A percentile compares a stretch with the other conserved stretches of the same genome.
Conservation (phyloP, 2,888 invertebrate species). For the Pachliopta kotzebuea region DNA sequence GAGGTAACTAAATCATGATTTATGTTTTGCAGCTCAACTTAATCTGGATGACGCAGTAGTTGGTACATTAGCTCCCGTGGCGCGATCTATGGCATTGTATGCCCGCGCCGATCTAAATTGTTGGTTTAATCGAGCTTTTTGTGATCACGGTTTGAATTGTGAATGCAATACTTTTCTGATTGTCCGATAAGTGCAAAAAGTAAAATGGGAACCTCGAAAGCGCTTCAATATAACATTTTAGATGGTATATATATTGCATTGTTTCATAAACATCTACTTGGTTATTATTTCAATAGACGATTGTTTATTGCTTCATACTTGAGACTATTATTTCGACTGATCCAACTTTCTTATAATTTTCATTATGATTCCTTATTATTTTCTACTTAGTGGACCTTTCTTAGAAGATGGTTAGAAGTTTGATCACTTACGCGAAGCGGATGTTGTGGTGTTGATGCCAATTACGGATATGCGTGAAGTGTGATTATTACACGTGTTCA, state of each 20-base stretch:
- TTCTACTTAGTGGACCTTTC: conserved; percentile 30
- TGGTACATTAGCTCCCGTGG: conserved; percentile 60
- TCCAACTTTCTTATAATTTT: conserved; percentile 27
- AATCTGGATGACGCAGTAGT: conserved; percentile 40
- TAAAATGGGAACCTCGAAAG: conserved; percentile 39
- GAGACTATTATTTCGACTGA: conserved; percentile 24
- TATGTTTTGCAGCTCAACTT: conserved; percentile 30
- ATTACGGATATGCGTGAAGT: conserved; percentile 24
- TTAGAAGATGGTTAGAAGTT: conserved; percentile 27
- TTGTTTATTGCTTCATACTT: conserved; percentile 24
- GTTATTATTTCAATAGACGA: conserved; percentile 22
- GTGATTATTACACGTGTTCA: conserved; percentile 24
- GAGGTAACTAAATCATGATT: conserved; percentile 23
- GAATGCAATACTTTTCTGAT: conserved; percentile 50
- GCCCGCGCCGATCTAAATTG: conserved; percentile 64
- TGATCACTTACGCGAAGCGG: conserved; percentile 25
- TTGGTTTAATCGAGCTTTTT: conserved; percentile 76
- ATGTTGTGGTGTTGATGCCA: conserved; percentile 24
- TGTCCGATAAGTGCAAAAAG: conserved; percentile 47
- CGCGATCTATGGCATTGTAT: conserved; percentile 72
- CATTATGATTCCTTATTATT: conserved; percentile 30
- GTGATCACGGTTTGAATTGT: conserved; percentile 58
- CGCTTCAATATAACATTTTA: conserved; percentile 24
- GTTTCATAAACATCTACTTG: conserved; percentile 23
- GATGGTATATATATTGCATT: conserved; percentile 25